Percentiles rank a stretch among this genome's conserved stretches.
Conservation (phyloP, 2,888 invertebrate species). For the Sericinus montela region DNA sequence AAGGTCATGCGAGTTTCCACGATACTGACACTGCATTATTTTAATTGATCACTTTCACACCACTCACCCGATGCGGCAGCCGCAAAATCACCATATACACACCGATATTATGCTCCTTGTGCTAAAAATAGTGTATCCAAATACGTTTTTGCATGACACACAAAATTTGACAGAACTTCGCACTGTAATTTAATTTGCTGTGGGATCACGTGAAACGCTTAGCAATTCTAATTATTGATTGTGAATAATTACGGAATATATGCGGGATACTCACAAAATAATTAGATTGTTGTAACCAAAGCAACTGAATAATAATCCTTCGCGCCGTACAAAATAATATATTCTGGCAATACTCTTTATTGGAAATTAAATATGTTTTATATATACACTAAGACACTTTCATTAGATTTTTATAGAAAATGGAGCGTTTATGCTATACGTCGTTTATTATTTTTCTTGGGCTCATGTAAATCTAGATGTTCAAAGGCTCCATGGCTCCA, state of each 20-base stretch:
- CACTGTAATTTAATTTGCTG: slow-evolving; percentile 46
- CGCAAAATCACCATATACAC: slow-evolving; percentile 68
- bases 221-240: slow-evolving; percentile 50
- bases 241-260: slow-evolving; percentile 39
- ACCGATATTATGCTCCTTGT: slow-evolving; percentile 62
- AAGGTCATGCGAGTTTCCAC: slow-evolving; percentile 44
- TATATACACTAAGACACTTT: slow-evolving; percentile 49
- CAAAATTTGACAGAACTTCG: slow-evolving; percentile 24
- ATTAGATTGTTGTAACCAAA: slow-evolving; percentile 52
- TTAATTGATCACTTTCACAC: slow-evolving; percentile 62
- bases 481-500: slow-evolving; percentile 46
- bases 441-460: slow-evolving; percentile 57
- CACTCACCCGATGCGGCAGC: slow-evolving; percentile 55
- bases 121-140: slow-evolving; percentile 65
- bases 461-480: slow-evolving; percentile 72
- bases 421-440: slow-evolving; percentile 50
- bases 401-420: slow-evolving; percentile 38
- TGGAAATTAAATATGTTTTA: slow-evolving; percentile 13
- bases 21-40: slow-evolving; percentile 36
- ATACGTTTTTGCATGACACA: slow-evolving; percentile 57
- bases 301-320: slow-evolving; percentile 36
- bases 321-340: slow-evolving; percentile 8
- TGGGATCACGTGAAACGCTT: slow-evolving; percentile 44
- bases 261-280: slow-evolving; percentile 65
- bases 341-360: slow-evolving; percentile 4